Evolutionary conservation across 2,797 vertebrate genomes (phyloP), one percentile per base, ranked within the genome.

Genomic region (Poeciliopsis turneri): DNA sequence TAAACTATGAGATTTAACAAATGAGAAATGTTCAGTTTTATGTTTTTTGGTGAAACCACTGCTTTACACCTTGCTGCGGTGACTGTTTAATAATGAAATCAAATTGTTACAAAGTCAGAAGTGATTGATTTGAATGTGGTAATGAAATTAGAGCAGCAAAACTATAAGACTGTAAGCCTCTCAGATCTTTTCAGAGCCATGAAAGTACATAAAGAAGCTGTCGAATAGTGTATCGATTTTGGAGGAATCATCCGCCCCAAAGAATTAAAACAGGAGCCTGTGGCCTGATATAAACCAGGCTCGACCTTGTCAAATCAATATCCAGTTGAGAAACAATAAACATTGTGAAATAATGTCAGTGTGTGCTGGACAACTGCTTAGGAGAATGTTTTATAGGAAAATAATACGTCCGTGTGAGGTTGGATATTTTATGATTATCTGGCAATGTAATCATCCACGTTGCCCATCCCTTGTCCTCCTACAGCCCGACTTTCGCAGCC

Each of bases 241-340:
- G 25, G 61, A 82, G 70, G 86, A 85, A 80, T 88, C 82, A 79
- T 71, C 69, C 83, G 47, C 73, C 79, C 76, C 53, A 43, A 81
- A 70, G 64, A 89, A 86, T 78, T 86, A 86, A 68, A 86, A 81
- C 76, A 79, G 66, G 49, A 81, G 82, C 70, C 47, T 18, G 51
- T 88, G 82, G 84, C 86, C 89, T 69, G 77, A 84, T 84, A 86
- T 47, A 78, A 88, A 89, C 85, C 4, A 3, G 68, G 49, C 68
- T 61, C 85, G 78, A 81, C 87, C 85, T 79, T 84, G 83, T 90
- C 86, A 85, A 90, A 94, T 94, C 92, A 80, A 94, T 92, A 92
- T 72, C 85, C 66, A 69, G 84, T 79, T 74, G 86, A 82, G 75
- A 90, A 89, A 90, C 82, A 81, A 68, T 82, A 90, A 90, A 92